A percentile compares a stretch with the other conserved stretches of the same genome.
Evolutionary conservation across 2,888 invertebrate species (phyloP).

Genomic region (Lapara coniferarum): DNA sequence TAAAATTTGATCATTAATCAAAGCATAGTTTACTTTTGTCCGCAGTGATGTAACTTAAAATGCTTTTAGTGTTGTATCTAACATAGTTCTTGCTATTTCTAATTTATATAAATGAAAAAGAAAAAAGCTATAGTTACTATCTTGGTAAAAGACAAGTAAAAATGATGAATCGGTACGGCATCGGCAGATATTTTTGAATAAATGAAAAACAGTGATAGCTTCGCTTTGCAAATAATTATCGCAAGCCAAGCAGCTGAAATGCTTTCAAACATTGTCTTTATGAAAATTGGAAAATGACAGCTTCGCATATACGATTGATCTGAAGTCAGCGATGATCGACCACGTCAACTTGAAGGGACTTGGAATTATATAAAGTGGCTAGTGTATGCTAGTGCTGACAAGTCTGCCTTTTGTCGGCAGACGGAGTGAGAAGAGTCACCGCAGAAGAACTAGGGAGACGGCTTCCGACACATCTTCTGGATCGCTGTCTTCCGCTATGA

Average conservation of each 20-base stretch:
- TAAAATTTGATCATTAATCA: slow-evolving; percentile 1
- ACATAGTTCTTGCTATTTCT: too few species aligned
- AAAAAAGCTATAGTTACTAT: neutral
- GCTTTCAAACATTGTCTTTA: neutral
- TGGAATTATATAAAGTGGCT: too few species aligned
- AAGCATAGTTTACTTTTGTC: slow-evolving; percentile 1
- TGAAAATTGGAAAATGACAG: neutral
- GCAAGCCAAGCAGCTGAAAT: neutral
- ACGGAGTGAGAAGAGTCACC: slow-evolving; percentile 79
- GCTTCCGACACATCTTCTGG: slow-evolving; percentile 74
- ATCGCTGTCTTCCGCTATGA: slow-evolving; percentile 80
- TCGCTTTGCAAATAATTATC: neutral
- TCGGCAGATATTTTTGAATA: neutral
- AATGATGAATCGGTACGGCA: neutral
- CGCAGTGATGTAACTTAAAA: neutral
- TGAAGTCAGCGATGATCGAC: too few species aligned
- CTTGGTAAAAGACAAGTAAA: too few species aligned
- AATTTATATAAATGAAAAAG: neutral
- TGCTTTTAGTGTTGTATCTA: slow-evolving; percentile 10
- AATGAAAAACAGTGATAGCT: neutral
- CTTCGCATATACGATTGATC: too few species aligned
- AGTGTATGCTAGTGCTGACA: slow-evolving; percentile 26
- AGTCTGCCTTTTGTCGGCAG: slow-evolving; percentile 51
- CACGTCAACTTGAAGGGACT: neutral
- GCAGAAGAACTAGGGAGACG: slow-evolving; percentile 61